Percentiles rank a stretch among this genome's conserved stretches.
phyloP scores from a whole-genome alignment of 2,888 invertebrate genomes.

The Bursaphelenchus okinawaensis region DNA sequence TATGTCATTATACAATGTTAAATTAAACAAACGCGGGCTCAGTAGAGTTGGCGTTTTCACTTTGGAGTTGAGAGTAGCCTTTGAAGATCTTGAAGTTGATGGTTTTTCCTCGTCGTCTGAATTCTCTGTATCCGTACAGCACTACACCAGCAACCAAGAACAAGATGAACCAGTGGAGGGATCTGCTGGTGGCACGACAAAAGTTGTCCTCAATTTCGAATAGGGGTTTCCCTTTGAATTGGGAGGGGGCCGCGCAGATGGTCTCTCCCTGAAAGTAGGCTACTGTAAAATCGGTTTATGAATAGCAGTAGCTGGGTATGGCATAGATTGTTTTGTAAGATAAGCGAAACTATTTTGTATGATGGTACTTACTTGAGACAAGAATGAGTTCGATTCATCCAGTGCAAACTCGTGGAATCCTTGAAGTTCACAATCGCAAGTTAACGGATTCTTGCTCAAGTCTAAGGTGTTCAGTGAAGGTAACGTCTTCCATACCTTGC shows the following conservation, averaged over 20 bases:
- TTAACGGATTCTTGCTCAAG: constrained; percentile 37
- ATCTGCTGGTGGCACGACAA: constrained; percentile 11
- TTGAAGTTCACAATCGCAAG: constrained; percentile 34
- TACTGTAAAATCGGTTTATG: too few species aligned
- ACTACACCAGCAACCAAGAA: constrained; percentile 8
- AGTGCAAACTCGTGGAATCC: constrained; percentile 27
- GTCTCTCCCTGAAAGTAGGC: constrained; percentile 31
- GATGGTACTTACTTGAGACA: constrained; percentile 32
- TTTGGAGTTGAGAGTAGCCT: constrained; percentile 22
- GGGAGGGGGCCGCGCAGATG: constrained; percentile 27
- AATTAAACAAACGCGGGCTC: constrained; percentile 17
- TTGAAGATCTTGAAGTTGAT: constrained; percentile 13
- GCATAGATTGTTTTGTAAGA: too few species aligned
- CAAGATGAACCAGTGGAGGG: constrained; percentile 19
- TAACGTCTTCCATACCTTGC: constrained; percentile 33
- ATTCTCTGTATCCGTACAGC: constrained; percentile 9
- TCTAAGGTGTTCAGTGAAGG: constrained; percentile 31
- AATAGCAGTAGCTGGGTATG: too few species aligned
- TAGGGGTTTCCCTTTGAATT: constrained; percentile 21
- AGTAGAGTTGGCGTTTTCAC: constrained; percentile 12
- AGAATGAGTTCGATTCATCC: constrained; percentile 31
- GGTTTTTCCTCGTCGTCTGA: constrained; percentile 8
- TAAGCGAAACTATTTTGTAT: neutral
- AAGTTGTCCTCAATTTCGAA: constrained; percentile 24
- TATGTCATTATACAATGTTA: neutral